Percentiles rank a stretch among this genome's conserved stretches.
phyloP scores from a whole-genome alignment of 2,113 vertebrate genomes.

The Condylura cristata region DNA sequence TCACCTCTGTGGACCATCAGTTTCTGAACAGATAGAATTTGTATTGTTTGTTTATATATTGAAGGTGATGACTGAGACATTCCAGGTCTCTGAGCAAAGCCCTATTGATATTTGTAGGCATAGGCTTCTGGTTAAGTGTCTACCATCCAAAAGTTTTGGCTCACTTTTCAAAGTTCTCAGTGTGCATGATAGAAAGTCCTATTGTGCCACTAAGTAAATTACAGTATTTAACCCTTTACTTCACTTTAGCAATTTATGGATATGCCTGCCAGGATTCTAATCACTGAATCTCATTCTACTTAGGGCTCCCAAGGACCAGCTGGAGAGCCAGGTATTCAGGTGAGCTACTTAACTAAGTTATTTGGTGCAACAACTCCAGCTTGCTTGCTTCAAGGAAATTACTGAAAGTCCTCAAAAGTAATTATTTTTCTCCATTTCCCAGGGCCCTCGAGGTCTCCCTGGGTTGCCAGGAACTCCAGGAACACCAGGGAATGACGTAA shows the following conservation, averaged over 20 bases:
- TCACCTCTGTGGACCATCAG: not conserved
- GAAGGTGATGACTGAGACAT: not conserved
- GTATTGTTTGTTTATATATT: rapidly evolving
- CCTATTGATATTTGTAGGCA: not conserved
- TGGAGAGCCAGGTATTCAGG: conserved; percentile 93
- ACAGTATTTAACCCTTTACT: not conserved
- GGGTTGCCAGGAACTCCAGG: conserved; percentile 92
- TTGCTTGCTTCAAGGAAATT: not conserved
- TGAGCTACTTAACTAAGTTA: conserved; percentile 74
- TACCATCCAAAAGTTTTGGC: not conserved
- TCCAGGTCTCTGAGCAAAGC: not conserved
- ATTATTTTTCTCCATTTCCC: not conserved
- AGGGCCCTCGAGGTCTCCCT: conserved; percentile 92
- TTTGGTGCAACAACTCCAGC: not conserved
- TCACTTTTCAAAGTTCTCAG: not conserved
- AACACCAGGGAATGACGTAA: conserved; percentile 90
- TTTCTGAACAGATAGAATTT: not conserved
- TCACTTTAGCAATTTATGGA: not conserved
- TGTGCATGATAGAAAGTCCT: not conserved
- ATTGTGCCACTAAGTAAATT: not conserved
- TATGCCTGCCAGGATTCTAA: conserved; percentile 64
- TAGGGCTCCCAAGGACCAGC: conserved; percentile 92
- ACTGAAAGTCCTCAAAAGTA: not conserved
- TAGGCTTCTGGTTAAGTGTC: not conserved
- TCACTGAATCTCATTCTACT: conserved; percentile 71